These are phyloP conservation scores for Aphaenogaster rudis DNA, from an alignment of 1,140 invertebrate species.

Conservation along the genomic window DNA sequence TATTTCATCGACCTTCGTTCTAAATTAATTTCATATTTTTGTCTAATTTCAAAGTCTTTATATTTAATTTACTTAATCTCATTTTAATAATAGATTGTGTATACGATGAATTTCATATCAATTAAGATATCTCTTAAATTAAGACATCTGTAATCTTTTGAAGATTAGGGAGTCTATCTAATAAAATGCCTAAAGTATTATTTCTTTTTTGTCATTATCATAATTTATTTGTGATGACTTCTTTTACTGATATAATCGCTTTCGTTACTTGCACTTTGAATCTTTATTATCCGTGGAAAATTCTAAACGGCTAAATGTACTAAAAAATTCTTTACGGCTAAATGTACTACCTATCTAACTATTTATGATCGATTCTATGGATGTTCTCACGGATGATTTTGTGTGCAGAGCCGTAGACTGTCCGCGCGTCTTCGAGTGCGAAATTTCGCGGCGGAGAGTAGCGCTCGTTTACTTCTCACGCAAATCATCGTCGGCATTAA, in stretches of 20 bases:
- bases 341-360: background rate
- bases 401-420: background rate
- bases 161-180: background rate
- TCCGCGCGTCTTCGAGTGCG: background rate
- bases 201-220: background rate
- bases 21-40: background rate
- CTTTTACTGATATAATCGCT: background rate
- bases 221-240: background rate
- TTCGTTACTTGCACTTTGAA: background rate
- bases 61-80: background rate
- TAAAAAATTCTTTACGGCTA: background rate
- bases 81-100: background rate
- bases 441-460: slow-evolving; percentile 35
- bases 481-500: slow-evolving; percentile 49
- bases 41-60: background rate
- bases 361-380: slow-evolving; percentile 25
- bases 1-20: background rate
- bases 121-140: background rate
- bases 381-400: slow-evolving; percentile 30
- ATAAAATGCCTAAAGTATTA: background rate
- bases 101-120: background rate
- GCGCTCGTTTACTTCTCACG: slow-evolving; percentile 50
- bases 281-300: slow-evolving; percentile 9
- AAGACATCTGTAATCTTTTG: too few species aligned
- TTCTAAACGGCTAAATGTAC: background rate